Percentiles rank a stretch among this genome's conserved stretches.
Evolutionary conservation across 2,113 vertebrate genomes (phyloP).

Genomic region (Dromiciops gliroides): DNA sequence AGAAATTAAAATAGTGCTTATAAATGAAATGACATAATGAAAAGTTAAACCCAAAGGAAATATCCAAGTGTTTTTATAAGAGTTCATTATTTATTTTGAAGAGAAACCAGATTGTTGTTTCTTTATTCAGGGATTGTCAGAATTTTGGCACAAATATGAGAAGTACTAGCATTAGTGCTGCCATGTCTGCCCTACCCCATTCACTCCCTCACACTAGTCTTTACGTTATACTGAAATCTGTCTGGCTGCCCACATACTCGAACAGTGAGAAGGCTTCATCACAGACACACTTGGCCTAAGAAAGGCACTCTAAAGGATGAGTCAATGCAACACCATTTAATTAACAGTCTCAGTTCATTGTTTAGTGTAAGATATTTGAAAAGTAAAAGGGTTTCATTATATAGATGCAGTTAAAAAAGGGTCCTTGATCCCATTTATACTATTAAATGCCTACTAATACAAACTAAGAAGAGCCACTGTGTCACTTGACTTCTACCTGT

Average conservation of each 20-base stretch:
- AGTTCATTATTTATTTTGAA: not conserved
- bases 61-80: not conserved
- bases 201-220: not conserved
- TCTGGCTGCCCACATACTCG: not conserved
- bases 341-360: not conserved
- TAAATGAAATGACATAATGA: not conserved
- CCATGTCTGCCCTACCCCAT: not conserved
- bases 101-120: not conserved
- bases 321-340: not conserved
- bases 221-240: not conserved
- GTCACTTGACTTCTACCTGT: slow-evolving; percentile 77
- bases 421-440: not conserved
- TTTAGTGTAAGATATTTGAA: slow-evolving; percentile 6
- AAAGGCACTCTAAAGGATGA: not conserved
- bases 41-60: not conserved
- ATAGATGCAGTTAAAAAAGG: not conserved
- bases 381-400: slow-evolving; percentile 33
- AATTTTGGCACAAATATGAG: not conserved
- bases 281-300: not conserved
- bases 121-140: too few species aligned
- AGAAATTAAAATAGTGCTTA: not conserved
- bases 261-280: not conserved
- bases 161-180: not conserved
- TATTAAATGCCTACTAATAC: slow-evolving; percentile 3
- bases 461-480: slow-evolving; percentile 30